Evolutionary conservation across 2,797 vertebrate genomes (phyloP), one percentile per base, ranked within the genome.

Genomic region (Centroberyx gerrardi): DNA sequence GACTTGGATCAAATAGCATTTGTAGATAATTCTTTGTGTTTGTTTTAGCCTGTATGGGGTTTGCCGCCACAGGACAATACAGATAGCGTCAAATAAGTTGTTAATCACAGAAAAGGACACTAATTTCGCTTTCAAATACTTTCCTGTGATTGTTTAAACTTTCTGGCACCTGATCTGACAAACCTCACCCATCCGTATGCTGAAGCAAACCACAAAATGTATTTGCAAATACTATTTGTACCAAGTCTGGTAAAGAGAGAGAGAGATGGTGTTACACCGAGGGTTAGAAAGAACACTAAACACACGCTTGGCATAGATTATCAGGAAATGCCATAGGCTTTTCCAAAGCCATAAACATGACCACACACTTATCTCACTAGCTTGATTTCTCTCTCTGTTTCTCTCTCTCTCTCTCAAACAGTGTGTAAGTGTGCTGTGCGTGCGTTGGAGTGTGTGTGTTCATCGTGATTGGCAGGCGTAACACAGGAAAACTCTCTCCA

Each of bases 311-410:
- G 87, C 83, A 69, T 51, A 55, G 54, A 38, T 52, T 54, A 40
- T 82, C 71, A 86, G 87, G 85, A 91, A 90, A 92, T 92, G 89
- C 85, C 87, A 73, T 27, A 76, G 87, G 67, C 84, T 82, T 86
- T 82, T 85, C 74, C 76, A 83, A 90, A 88, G 74, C 85, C 70
- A 83, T 87, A 91, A 93, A 93, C 86, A 90, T 83, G 83, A 92
- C 88, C 80, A 84, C 84, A 87, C 84, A 91, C 66, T 89, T 88
- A 85, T 87, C 77, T 78, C 56, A 62, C 42, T 53, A 72, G 69
- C 64, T 80, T 77, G 9, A 10, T 71, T 69, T 74, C 62, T 60
- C 36, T 18, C 38, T 48, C 14, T n/a, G 27, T 54, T 7, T 51
- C 18, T 28, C 54, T 51, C 58, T 58, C 38, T 64, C 72, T 61